phyloP scores from a whole-genome alignment of 2,888 invertebrate species.

The Dynastes hyllus region DNA sequence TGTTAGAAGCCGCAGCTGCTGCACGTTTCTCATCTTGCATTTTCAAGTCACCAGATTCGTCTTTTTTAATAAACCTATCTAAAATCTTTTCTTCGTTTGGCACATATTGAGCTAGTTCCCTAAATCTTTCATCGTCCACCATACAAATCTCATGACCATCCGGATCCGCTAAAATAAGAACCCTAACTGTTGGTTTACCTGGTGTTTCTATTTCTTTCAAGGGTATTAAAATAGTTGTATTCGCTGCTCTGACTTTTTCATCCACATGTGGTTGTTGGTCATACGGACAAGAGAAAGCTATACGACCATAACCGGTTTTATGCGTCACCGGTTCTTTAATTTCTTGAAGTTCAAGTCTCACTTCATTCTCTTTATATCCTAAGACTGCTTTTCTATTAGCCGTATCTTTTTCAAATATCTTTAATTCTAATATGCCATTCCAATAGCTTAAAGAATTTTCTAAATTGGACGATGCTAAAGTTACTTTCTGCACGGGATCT shows the following conservation, averaged over 20 bases:
- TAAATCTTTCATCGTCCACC: constrained; percentile 96
- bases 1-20: background rate
- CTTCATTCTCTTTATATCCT: constrained; percentile 83
- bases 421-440: constrained; percentile 85
- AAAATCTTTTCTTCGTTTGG: constrained; percentile 85
- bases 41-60: constrained; percentile 67
- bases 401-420: constrained; percentile 75
- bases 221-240: constrained; percentile 88
- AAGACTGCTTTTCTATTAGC: constrained; percentile 77
- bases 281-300: constrained; percentile 93
- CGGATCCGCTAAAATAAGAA: constrained; percentile 97
- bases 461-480: constrained; percentile 85
- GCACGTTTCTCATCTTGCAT: constrained; percentile 3
- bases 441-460: constrained; percentile 87
- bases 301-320: constrained; percentile 93
- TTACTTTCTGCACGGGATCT: constrained; percentile 88
- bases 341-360: constrained; percentile 84
- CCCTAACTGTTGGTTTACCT: constrained; percentile 96
- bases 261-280: constrained; percentile 85
- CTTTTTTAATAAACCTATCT: constrained; percentile 82
- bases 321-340: constrained; percentile 83
- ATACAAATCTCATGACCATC: constrained; percentile 99
- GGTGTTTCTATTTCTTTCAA: constrained; percentile 95
- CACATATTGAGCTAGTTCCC: constrained; percentile 90
- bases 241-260: constrained; percentile 79